Conservation (phyloP, 2,797 vertebrate species). For the Acanthurus leucopareius region DNA sequence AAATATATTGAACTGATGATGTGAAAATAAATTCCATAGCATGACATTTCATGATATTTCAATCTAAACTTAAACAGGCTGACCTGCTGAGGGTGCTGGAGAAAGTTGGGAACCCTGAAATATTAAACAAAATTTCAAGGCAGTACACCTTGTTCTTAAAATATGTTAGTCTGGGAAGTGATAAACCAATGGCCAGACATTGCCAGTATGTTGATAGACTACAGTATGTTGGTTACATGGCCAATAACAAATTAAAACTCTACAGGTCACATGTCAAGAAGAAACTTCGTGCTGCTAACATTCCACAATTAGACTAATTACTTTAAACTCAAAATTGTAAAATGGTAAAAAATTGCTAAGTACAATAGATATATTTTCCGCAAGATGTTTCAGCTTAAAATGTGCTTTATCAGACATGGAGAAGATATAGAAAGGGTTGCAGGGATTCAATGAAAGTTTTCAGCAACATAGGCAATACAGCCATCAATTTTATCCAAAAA, state of each 20-base stretch:
- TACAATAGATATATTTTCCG: background rate
- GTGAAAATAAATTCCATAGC: too few species aligned
- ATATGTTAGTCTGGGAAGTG: background rate
- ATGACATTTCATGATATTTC: too few species aligned
- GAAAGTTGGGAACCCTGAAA: background rate
- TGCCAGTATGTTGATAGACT: too few species aligned
- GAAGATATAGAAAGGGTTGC: background rate
- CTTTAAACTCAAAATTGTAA: too few species aligned
- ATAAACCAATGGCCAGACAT: background rate
- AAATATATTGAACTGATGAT: background rate
- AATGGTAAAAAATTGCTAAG: too few species aligned
- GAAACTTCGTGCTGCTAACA: too few species aligned
- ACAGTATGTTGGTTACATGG: background rate
- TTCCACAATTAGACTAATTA: too few species aligned
- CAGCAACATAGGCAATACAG: constrained; percentile 22
- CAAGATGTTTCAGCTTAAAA: background rate
- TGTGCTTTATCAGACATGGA: background rate
- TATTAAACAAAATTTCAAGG: background rate
- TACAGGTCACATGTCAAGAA: background rate
- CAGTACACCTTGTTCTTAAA: background rate
- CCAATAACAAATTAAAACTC: background rate
- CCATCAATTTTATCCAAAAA: constrained; percentile 35
- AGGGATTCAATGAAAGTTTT: background rate
- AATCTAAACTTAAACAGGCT: background rate
- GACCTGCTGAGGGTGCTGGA: background rate